Percentiles rank a stretch among this genome's conserved stretches.
Evolutionary conservation across 2,797 vertebrate species (phyloP).

Genomic region (Helostoma temminkii): DNA sequence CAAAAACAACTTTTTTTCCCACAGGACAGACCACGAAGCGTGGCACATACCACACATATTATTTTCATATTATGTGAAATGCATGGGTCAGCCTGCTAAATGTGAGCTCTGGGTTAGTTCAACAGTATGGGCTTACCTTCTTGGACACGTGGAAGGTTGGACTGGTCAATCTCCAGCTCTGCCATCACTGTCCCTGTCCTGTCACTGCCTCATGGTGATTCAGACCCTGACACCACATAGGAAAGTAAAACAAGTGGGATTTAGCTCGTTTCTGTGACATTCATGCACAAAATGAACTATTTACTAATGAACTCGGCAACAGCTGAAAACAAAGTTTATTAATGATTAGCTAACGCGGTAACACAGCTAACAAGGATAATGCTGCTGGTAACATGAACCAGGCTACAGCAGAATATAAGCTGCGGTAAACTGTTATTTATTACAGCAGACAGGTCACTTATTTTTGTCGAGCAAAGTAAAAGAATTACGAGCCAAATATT

Average conservation of each 20-base stretch:
- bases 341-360: neutral
- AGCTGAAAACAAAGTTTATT: neutral
- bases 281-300: neutral
- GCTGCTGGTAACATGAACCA: neutral
- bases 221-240: conserved; percentile 27
- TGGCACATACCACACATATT: conserved; percentile 3
- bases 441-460: neutral
- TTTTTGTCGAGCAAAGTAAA: conserved; percentile 17
- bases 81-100: neutral
- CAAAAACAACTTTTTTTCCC: conserved; percentile 22
- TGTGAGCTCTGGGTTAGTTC: neutral
- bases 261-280: neutral
- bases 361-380: neutral
- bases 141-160: conserved; percentile 84
- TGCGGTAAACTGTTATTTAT: neutral
- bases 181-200: conserved; percentile 74
- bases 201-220: conserved; percentile 69
- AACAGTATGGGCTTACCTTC: conserved; percentile 75
- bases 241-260: neutral
- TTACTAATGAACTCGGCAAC: neutral
- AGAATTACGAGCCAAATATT: neutral
- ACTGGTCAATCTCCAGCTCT: conserved; percentile 86
- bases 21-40: conserved; percentile 1
- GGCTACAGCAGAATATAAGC: neutral
- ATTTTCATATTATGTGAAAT: neutral